Evolutionary conservation across 2,113 vertebrate genomes (phyloP), one percentile per base, ranked within the genome.

Genomic region (Perca fluviatilis): DNA sequence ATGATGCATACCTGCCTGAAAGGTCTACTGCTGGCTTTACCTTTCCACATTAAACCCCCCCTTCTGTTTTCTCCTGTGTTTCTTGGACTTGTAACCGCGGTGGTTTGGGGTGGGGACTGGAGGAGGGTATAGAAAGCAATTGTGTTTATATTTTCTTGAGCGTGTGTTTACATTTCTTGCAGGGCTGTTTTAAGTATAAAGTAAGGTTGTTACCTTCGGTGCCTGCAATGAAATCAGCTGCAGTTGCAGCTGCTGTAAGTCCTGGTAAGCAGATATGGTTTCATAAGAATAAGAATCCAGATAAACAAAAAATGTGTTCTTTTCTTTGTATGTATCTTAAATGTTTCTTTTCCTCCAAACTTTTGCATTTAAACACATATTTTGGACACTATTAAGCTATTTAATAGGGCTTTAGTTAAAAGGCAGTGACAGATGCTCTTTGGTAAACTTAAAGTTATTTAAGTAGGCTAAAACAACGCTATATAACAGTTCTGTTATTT

Each of bases 131-230:
- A 77, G 72, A 82, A 88, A 62, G 11, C 27, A 25, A 80, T 72
- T 68, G 57, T 92, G 91, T 93, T 93, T 93, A 90, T 85, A 87
- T 88, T 88, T 89, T 89, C 64, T 72, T 57, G 47, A 79, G 80
- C 25, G 21, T 83, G 68, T 91, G 88, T 94, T 94, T 93, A 90
- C 74, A 84, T 89, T 88, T 86, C 77, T 74, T 58, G 36, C 56
- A n/a, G 75, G 69, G 71, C 23, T 92, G 88, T 86, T 92, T 88
- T 69, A 87, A 71, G 76, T 77, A 70, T 74, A 82, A 85, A 66
- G 72, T 61, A 67, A 60, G 23, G 25, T 77, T 65, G 74, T 79
- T 90, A 77, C 51, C 62, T 86, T 69, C 43, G 3, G 49, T 19
- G 53, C 40, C 46, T 63, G 62, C 77, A 64, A 46, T 65, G 12